These are phyloP conservation scores for Pristionchus fissidentatus DNA, from an alignment of 2,888 invertebrate genomes.

Conservation along the genomic window DNA sequence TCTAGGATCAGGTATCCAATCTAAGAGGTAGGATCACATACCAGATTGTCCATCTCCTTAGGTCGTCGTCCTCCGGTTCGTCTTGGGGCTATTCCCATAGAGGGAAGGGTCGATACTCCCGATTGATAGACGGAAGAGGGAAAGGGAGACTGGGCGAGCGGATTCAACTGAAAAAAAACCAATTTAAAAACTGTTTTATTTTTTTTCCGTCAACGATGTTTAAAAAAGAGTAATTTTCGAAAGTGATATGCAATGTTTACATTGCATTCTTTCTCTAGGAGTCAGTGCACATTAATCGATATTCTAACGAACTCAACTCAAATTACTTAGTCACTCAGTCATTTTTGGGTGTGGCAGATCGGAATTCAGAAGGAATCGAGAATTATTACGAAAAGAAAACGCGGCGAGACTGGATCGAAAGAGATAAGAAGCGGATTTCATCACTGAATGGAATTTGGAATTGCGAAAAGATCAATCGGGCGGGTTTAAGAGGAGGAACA, in stretches of 20 bases:
- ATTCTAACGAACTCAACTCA: too few relatives aligned
- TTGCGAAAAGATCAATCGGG: too few relatives aligned
- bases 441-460: too few relatives aligned
- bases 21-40: too few relatives aligned
- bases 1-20: too few relatives aligned
- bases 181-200: too few relatives aligned
- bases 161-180: conserved; percentile 9
- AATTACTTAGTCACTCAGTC: too few relatives aligned
- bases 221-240: too few relatives aligned
- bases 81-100: conserved; percentile 39
- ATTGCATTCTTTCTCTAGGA: not conserved
- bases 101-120: not conserved
- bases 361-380: not conserved
- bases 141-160: conserved; percentile 18
- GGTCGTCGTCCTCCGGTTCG: conserved; percentile 44
- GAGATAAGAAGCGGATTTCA: conserved; percentile 15
- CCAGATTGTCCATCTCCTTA: conserved; percentile 45
- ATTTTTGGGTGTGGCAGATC: not conserved
- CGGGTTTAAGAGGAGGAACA: too few relatives aligned
- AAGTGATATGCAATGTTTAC: too few relatives aligned
- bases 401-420: not conserved
- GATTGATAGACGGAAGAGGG: conserved; percentile 24
- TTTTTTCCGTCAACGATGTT: too few relatives aligned
- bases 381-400: conserved; percentile 2
- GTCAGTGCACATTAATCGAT: not conserved